A percentile compares a stretch with the other conserved stretches of the same genome.
Evolutionary conservation across 2,797 vertebrate species (phyloP).

Genomic region (Loris lydekkerianus): DNA sequence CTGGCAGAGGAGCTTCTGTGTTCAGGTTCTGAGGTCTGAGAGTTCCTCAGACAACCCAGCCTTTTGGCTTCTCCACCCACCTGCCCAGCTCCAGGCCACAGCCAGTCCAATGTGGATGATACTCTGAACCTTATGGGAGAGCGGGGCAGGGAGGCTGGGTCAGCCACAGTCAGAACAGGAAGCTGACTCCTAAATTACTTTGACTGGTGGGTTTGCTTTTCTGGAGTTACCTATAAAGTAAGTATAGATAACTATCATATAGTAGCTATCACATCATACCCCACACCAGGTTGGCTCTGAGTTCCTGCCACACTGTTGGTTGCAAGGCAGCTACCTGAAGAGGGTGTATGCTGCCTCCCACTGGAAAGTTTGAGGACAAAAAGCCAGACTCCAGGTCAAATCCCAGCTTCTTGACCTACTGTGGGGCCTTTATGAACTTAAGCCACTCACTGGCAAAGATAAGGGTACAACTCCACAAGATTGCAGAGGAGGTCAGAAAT

Average conservation of each 20-base stretch:
- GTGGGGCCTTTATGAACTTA: neutral
- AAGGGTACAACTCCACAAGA: fast-evolving
- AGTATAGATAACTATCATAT: neutral
- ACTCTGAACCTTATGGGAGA: neutral
- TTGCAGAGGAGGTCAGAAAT: neutral
- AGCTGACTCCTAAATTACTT: constrained; percentile 42
- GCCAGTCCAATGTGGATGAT: neutral
- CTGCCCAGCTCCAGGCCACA: neutral
- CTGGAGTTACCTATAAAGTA: neutral
- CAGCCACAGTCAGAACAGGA: neutral
- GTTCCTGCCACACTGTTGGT: neutral
- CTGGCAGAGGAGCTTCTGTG: fast-evolving
- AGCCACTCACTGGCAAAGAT: neutral
- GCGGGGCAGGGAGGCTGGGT: neutral
- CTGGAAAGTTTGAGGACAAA: neutral
- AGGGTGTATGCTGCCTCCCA: neutral
- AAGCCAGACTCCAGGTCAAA: neutral
- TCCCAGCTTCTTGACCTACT: neutral
- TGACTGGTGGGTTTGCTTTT: neutral
- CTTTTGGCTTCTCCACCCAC: neutral
- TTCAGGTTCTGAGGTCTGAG: neutral
- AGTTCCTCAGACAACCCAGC: neutral
- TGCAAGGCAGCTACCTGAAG: neutral
- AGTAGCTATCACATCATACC: neutral
- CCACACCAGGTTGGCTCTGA: constrained; percentile 23